phyloP scores from a whole-genome alignment of 2,113 vertebrate species.

The Paradisaea rubra region DNA sequence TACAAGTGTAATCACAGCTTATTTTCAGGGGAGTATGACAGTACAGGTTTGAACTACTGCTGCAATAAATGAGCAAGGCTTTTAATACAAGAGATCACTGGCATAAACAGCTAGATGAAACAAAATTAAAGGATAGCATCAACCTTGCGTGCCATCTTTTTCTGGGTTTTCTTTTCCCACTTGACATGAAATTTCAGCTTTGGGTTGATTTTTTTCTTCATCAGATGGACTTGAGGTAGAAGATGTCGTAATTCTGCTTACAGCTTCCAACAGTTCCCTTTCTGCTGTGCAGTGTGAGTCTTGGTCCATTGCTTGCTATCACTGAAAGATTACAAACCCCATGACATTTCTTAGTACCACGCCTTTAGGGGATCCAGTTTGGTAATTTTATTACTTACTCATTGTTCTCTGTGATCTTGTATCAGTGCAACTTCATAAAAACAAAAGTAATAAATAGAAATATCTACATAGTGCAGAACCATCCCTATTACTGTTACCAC shows the following conservation, averaged over 20 bases:
- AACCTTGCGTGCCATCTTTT: not conserved
- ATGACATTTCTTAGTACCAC: not conserved
- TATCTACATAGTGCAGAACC: not conserved
- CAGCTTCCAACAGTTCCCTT: not conserved
- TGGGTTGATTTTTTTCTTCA: not conserved
- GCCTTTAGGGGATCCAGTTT: not conserved
- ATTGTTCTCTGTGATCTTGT: not conserved
- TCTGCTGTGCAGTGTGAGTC: not conserved
- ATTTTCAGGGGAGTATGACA: not conserved
- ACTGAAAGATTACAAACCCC: not conserved
- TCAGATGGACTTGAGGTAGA: not conserved
- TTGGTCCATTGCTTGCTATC: slow-evolving; percentile 32
- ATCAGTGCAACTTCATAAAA: not conserved
- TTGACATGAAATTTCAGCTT: not conserved
- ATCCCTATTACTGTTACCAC: not conserved
- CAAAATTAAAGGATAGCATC: not conserved
- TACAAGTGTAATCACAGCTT: not conserved
- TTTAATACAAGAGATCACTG: not conserved
- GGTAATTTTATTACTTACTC: not conserved
- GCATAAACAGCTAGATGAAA: not conserved
- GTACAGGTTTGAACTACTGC: not conserved
- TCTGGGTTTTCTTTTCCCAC: not conserved
- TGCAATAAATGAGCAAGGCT: not conserved
- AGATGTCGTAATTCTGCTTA: not conserved
- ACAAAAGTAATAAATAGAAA: not conserved